Base-by-base conservation (phyloP, 64 coral and sea anemone genomes). In the Catalaphyllia jardinei region DNA sequence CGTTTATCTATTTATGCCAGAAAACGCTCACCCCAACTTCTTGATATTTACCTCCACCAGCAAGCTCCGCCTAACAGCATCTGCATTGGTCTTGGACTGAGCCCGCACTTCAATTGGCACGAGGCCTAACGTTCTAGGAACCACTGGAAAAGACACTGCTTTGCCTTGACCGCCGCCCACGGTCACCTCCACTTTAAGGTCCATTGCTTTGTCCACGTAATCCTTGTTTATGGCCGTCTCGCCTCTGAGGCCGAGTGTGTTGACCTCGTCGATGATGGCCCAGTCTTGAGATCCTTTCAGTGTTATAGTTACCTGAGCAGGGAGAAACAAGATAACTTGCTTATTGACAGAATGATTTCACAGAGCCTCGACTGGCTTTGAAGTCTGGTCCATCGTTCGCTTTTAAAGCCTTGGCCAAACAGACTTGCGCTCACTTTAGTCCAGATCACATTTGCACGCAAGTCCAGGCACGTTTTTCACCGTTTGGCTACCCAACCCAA, bases 211-310 rank as follows among this genome's bases (percentile, higher is more conserved):
- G 10, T 89, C 59, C 52, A 83, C 62, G 19, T 79, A 79, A 67
- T 71, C 22, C 38, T 79, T 62, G 14, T 31, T 25, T 51, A 71
- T 25, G 11, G 79, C n/a, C 8, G 22, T 42, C 0, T 49, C 60
- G 4, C 90, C 90, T 24, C 74, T 75, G 0, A 75, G 54, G 22
- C 83, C 84, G 10, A 92, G 83, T 16, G 69, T 75, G 25, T 57
- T 72, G 19, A 82, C 17, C 18, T 96, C 77, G 59, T 87, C 84
- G 17, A 94, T 90, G 25, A 84, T 82, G 52, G 72, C 18, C 90
- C 90, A 96, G 87, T 89, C 46, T 8, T 89, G 67, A 8, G 94
- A 96, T 12, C 71, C 75, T 74, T 96, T 89, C 31, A 96, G 79
- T 20, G 91, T 96, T 12, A 96, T 65, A 11, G 87, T 93, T 18